These are phyloP conservation scores for Gibbula magus DNA, from an alignment of 2,888 invertebrate genomes.

Conservation along the genomic window DNA sequence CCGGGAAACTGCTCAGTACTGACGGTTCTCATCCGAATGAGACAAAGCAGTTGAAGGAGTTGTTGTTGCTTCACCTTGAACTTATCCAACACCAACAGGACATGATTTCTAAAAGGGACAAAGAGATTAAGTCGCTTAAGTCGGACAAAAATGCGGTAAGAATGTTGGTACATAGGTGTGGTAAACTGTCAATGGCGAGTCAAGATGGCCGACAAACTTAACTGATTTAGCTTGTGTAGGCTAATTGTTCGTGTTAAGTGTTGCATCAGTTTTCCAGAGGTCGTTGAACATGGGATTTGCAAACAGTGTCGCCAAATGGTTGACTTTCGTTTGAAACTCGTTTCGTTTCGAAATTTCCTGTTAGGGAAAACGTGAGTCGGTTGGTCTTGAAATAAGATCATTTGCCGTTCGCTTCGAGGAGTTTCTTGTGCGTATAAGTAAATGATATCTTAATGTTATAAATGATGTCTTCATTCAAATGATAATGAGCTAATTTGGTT, in stretches of 20 bases:
- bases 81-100: constrained; percentile 93
- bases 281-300: not conserved
- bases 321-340: too few species aligned
- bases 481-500: too few species aligned
- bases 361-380: too few species aligned
- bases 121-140: constrained; percentile 82
- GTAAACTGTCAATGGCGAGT: constrained; percentile 7
- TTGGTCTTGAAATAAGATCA: too few species aligned
- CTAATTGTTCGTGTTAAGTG: not conserved
- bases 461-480: too few species aligned
- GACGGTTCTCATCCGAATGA: constrained; percentile 38
- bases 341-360: too few species aligned
- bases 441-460: too few species aligned
- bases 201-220: constrained; percentile 21
- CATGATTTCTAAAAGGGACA: constrained; percentile 86
- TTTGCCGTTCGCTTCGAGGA: too few species aligned
- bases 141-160: constrained; percentile 87
- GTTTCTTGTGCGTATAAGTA: too few species aligned
- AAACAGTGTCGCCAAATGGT: not conserved
- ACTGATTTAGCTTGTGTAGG: not conserved
- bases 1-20: constrained; percentile 32
- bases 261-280: not conserved
- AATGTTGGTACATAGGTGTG: constrained; percentile 26
- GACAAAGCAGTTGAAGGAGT: constrained; percentile 78
- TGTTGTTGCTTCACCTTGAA: constrained; percentile 88